Evolutionary conservation across 2,113 vertebrate species (phyloP), one percentile per base, ranked within the genome.

Genomic region (Tragelaphus buxtoni): DNA sequence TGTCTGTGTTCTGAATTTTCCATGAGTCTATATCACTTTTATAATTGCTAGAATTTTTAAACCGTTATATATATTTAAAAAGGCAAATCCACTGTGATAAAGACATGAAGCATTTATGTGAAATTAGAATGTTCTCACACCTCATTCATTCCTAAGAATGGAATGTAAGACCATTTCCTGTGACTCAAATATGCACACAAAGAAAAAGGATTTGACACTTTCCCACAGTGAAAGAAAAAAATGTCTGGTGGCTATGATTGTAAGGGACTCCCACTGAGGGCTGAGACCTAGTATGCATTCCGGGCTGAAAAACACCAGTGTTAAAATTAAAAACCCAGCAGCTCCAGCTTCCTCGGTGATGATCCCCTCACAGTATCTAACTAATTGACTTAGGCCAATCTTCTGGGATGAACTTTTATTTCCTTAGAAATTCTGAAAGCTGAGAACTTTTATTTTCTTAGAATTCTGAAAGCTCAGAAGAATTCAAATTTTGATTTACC

Each of bases 171-270:
- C 56, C 80, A 61, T 98, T 98, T 97, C 95, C 97, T 97, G 95
- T 90, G 76, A 82, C 90, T 97, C 61, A 95, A 69, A 93, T 94
- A 82, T 63, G 39, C 69, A 88, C 58, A 91, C 80, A 88, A 53
- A 93, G 32, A 96, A 47, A 97, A 96, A 65, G 91, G 80, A 39
- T 51, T 79, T 86, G 97, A 97, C 96, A 97, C 90, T 97, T 98
- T 96, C 97, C 97, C 97, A 97, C 95, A 92, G 93, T 55, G 58
- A 77, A 80, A 98, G 96, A 97, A 96, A 97, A 96, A 96, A 97
- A 97, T 98, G 89, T 94, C 93, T 93, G 85, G 96, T 94, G 96
- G 53, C 92, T 1, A 5, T 88, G 94, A 90, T n/a, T 92, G 74
- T 85, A 65, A 91, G 60, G 87, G 82, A 55, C 30, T 18, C 84